phyloP scores from a whole-genome alignment of 2,888 invertebrate species.

The Furcula furcula region DNA sequence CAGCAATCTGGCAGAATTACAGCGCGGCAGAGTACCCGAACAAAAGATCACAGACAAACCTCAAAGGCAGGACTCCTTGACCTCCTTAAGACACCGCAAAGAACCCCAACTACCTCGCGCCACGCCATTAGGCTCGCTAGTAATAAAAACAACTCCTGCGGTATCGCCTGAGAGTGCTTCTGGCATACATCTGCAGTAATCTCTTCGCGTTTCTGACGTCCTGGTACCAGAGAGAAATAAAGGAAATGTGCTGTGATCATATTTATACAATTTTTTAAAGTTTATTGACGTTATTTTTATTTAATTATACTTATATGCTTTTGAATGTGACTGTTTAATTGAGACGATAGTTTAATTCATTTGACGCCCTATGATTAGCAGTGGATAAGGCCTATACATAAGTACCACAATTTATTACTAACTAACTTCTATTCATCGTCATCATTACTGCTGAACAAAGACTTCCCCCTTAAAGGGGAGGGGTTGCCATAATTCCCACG shows the following conservation, averaged over 20 bases:
- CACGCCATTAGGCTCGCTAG: slow-evolving; percentile 38
- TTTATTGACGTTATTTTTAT: not conserved
- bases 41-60: slow-evolving; percentile 55
- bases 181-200: slow-evolving; percentile 8
- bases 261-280: not conserved
- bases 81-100: slow-evolving; percentile 51
- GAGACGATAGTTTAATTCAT: no score
- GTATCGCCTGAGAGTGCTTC: slow-evolving; percentile 23
- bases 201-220: not conserved
- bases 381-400: no score
- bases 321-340: no score
- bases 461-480: no score
- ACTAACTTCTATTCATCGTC: no score
- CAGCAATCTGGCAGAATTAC: slow-evolving; percentile 56
- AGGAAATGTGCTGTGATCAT: not conserved
- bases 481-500: no score
- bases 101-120: slow-evolving; percentile 51
- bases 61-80: slow-evolving; percentile 32
- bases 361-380: no score
- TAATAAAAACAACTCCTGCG: slow-evolving; percentile 45
- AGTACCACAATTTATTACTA: no score
- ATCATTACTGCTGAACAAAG: no score
- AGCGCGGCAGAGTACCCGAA: slow-evolving; percentile 44
- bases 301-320: slow-evolving; percentile 3
- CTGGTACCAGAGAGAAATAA: not conserved